Percentiles rank a stretch among this genome's conserved stretches.
Conservation (phyloP, 2,888 invertebrate species). For the Gortyna flavago region DNA sequence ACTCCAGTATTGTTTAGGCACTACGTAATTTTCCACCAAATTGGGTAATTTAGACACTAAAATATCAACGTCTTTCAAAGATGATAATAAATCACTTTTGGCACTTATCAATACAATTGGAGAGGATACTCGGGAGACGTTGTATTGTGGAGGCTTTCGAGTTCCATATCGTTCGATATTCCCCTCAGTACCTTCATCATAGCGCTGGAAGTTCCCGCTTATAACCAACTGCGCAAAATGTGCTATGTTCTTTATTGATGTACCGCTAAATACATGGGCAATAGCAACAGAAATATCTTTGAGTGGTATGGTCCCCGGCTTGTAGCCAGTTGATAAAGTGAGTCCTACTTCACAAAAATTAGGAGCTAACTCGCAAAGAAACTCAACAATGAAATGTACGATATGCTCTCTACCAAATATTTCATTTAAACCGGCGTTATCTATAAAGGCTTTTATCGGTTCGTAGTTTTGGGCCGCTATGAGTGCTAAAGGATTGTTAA, state of each 20-base stretch:
- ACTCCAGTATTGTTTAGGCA: slow-evolving; percentile 88
- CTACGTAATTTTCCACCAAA: slow-evolving; percentile 89
- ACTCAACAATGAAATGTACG: slow-evolving; percentile 80
- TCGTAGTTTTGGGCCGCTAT: slow-evolving; percentile 67
- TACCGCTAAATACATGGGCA: slow-evolving; percentile 89
- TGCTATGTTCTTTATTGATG: slow-evolving; percentile 82
- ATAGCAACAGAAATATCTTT: slow-evolving; percentile 88
- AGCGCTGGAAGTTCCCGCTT: slow-evolving; percentile 80
- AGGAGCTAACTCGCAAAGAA: slow-evolving; percentile 80
- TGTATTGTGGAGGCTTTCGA: slow-evolving; percentile 79
- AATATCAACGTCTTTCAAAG: slow-evolving; percentile 88
- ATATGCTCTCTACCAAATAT: slow-evolving; percentile 90
- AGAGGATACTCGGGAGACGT: slow-evolving; percentile 77
- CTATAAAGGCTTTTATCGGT: slow-evolving; percentile 71
- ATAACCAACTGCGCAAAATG: slow-evolving; percentile 90
- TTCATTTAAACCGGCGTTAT: slow-evolving; percentile 89
- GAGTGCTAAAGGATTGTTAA: slow-evolving; percentile 76
- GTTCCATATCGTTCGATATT: slow-evolving; percentile 80
- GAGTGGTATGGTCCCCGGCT: slow-evolving; percentile 87
- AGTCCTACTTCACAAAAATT: slow-evolving; percentile 90
- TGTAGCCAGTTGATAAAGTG: slow-evolving; percentile 90
- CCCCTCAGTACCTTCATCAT: slow-evolving; percentile 78
- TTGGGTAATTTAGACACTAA: slow-evolving; percentile 89
- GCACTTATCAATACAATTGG: slow-evolving; percentile 82
- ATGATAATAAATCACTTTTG: slow-evolving; percentile 91